Base-by-base conservation (phyloP, 2,113 vertebrate genomes). In the Platanista minor region DNA sequence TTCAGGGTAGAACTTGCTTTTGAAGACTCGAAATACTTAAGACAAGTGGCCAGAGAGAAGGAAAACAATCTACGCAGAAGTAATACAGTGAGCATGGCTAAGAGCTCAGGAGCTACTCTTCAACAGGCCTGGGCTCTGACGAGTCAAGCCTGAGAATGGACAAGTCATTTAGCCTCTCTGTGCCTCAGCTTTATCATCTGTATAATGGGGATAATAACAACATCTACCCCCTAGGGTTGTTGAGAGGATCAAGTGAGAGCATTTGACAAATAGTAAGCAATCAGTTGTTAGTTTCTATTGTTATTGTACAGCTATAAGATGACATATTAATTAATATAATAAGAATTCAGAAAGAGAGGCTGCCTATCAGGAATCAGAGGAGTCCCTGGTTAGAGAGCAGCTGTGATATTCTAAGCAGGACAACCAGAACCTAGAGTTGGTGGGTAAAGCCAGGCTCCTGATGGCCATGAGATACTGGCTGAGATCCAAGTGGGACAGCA, bases 271-370 rank as follows among this genome's bases (percentile, higher is more conserved):
- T 2, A 25, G 7, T 90, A 23, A 61, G 31, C 74, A 86, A 87
- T 52, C 49, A 64, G 25, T 13, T 78, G 36, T 41, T 39, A n/a
- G 0, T 31, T 59, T n/a, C 64, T 59, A n/a, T 41, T 80, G 61
- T 49, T 61, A 36, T 6, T 36, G 23, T n/a, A 25, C 2, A 59
- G 8, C 43, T 43, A 57, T 6, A 25, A n/a, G 27, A 27, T 31
- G 41, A 27, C 57, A 43, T 5, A 57, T 36, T 21, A 59, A 46
- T 88, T 77, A 77, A n/a, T 14, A 74, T 13, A 29, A 43, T 52
- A 91, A 64, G 2, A 67, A 91, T 67, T 81, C 62, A 89, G 15
- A 59, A 95, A 57, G n/a, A 93, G 41, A 59, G 27, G 20, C n/a
- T 88, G 59, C n/a, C n/a, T 46, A 4, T 74, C 12, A 75, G 25